Evolutionary conservation across 2,888 invertebrate genomes (phyloP), one percentile per base, ranked within the genome.

Genomic region (Lypha dubia): DNA sequence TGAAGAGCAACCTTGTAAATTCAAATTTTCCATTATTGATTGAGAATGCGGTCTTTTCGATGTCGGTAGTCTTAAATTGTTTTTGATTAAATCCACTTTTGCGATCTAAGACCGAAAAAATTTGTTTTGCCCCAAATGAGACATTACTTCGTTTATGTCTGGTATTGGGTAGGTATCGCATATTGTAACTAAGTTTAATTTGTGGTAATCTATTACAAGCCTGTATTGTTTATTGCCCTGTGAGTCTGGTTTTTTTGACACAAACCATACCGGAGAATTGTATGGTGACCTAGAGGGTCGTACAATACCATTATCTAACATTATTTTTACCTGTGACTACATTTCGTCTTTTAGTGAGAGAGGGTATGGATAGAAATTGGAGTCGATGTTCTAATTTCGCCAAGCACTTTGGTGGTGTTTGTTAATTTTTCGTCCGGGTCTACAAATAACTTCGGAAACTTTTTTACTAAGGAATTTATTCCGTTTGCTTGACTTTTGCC

Each of bases 161-260:
- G 56, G 56, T 56, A 56, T 56, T n/a, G 15, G 28, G n/a, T 32
- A 28, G 8, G 28, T 32, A n/a, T 56, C 56, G 28, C n/a, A 56
- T 56, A 56, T 56, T 56, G 56, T 56, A 24, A 56, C 56, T 56
- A 8, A 56, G 56, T 56, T 56, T 8, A n/a, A n/a, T n/a, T n/a
- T n/a, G n/a, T n/a, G n/a, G n/a, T n/a, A n/a, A n/a, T n/a, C n/a
- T n/a, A n/a, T 28, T 4, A 13, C 11, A 0, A 15, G 5, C 13
- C 7, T n/a, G 8, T 51, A 24, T 13, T 24, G n/a, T 0, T 6
- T 28, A n/a, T n/a, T n/a, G n/a, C n/a, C n/a, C n/a, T n/a, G n/a
- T n/a, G n/a, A n/a, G n/a, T n/a, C n/a, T n/a, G n/a, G n/a, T n/a
- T n/a, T n/a, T n/a, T n/a, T n/a, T n/a, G n/a, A n/a, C n/a, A n/a